These are phyloP conservation scores for Morus bassanus DNA, from an alignment of 2,797 vertebrate genomes.

Conservation along the genomic window DNA sequence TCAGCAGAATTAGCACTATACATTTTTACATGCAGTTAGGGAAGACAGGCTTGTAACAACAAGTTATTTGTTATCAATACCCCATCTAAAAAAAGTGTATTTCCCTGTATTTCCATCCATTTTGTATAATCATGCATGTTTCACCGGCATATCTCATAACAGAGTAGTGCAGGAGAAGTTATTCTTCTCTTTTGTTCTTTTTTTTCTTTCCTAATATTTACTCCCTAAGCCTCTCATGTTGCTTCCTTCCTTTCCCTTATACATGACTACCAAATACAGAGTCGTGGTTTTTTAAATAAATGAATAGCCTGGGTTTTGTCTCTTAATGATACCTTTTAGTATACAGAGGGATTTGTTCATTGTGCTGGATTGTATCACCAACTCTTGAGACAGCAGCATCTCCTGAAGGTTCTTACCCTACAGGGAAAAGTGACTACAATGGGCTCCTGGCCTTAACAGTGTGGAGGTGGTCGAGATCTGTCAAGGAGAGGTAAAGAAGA, in stretches of 20 bases:
- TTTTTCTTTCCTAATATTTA: not conserved
- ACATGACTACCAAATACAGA: not conserved
- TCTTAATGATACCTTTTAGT: not conserved
- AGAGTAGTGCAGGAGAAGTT: not conserved
- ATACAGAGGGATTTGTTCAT: not conserved
- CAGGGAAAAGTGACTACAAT: not conserved
- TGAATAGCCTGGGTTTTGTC: not conserved
- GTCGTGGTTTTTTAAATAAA: not conserved
- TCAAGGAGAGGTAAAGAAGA: not conserved
- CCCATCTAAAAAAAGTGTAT: not conserved
- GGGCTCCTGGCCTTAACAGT: not conserved
- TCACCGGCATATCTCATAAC: not conserved
- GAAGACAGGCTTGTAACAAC: not conserved
- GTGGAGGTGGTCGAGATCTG: not conserved
- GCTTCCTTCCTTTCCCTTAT: not conserved
- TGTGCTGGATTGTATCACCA: not conserved
- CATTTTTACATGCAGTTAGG: not conserved
- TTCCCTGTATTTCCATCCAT: not conserved
- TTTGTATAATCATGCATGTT: not conserved
- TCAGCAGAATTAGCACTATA: not conserved
- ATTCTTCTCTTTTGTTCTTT: not conserved
- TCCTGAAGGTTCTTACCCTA: not conserved
- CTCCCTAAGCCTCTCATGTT: not conserved
- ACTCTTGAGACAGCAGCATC: not conserved
- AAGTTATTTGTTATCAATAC: not conserved